Conservation (phyloP, 2,797 vertebrate genomes). For the Semaprochilodus insignis region DNA sequence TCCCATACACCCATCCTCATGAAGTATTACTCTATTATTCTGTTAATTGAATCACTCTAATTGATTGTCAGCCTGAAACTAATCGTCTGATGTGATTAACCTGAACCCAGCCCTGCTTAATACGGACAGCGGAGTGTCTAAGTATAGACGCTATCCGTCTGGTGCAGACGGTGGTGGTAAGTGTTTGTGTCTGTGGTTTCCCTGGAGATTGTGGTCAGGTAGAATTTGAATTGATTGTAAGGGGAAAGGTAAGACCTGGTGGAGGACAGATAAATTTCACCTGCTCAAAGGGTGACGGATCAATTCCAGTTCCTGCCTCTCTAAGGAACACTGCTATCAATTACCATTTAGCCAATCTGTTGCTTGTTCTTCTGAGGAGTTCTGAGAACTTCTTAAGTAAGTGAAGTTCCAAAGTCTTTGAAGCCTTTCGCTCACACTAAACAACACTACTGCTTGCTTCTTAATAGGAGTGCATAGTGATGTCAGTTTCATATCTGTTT, state of each 20-base stretch:
- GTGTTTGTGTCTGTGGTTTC: conserved; percentile 40
- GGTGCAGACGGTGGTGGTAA: not conserved
- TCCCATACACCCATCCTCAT: too few species aligned
- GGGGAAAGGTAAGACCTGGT: conserved; percentile 36
- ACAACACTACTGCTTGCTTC: not conserved
- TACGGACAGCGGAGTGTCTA: conserved; percentile 8
- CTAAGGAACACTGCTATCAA: conserved; percentile 52
- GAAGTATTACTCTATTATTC: not conserved
- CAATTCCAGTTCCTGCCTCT: conserved; percentile 50
- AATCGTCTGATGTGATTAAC: not conserved
- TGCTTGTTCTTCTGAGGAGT: conserved; percentile 10
- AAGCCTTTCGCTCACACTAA: too few species aligned
- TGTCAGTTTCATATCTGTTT: too few species aligned
- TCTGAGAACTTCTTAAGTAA: conserved; percentile 19
- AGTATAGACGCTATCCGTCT: conserved; percentile 5
- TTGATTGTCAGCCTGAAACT: not conserved
- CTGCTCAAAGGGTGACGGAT: conserved; percentile 43
- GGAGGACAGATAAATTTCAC: conserved; percentile 56
- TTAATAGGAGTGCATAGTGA: not conserved
- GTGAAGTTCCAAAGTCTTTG: conserved; percentile 5
- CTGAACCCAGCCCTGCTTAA: not conserved
- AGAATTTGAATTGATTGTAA: conserved; percentile 47
- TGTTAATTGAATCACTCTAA: not conserved
- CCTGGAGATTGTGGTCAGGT: conserved; percentile 47
- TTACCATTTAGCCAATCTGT: conserved; percentile 43